Base-by-base conservation (phyloP, 2,113 vertebrate genomes). In the Apaloderma vittatum region DNA sequence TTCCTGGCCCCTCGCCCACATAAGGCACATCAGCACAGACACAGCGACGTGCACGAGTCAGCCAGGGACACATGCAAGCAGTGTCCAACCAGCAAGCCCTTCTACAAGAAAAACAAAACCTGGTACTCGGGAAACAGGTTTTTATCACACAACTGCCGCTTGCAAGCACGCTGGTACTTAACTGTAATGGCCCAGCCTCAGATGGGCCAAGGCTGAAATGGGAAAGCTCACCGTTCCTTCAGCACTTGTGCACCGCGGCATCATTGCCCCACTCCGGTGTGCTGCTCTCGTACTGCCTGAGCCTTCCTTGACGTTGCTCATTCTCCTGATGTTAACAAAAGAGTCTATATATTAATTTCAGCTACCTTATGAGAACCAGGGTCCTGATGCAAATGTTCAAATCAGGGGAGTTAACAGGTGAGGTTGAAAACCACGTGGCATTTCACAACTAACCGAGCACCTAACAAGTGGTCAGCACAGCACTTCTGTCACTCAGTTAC, bases 1-100 rank as follows among this genome's bases (percentile, higher is more conserved):
- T 1, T 71, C 62, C 67, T 65, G 82, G 34, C 32, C n/a, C 34
- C 30, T 76, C 0, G 0, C 8, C 66, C 12, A 1, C 0, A 0
- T 16, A 46, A 51, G 2, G 1, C 0, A 0, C 10, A 49, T 10
- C 29, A 48, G 15, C 18, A 48, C 0, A 0, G 26, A 63, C 52
- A 7, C 1, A 1, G 21, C 77, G 70, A 84, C 1, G 2, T 2
- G 15, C 1, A 1, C 1, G 0, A 24, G 46, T 18, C 72, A 80
- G 49, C 9, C 52, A 66, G 43, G 45, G 45, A 86, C 15, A 54
- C 46, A 8, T 1, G 5, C 15, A 15, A 51, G n/a, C 51, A 57
- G 30, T 3, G 9, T n/a, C 48, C 45, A 77, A 37, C 23, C 77
- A 77, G 55, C 43, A 45, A 15, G 6, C 12, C 13, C 12, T 84